A percentile compares a stretch with the other conserved stretches of the same genome.
phyloP scores from a whole-genome alignment of 2,888 invertebrate species.

The Allygus modestus region DNA sequence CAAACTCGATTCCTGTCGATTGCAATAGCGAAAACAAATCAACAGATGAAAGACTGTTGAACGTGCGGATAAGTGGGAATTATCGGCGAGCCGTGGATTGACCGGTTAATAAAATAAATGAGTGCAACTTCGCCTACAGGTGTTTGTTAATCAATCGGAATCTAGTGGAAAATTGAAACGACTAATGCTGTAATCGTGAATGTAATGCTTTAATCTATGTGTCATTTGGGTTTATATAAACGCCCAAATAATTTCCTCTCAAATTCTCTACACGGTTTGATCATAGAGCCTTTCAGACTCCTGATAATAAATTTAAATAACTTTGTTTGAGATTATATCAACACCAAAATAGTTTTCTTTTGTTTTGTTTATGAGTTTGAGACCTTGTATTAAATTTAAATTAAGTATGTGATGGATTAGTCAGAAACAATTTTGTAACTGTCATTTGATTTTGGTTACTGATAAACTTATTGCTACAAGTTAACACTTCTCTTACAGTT shows the following conservation, averaged over 20 bases:
- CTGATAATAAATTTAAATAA: background rate
- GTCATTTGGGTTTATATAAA: conserved; percentile 31
- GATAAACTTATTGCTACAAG: too few species aligned
- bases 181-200: conserved; percentile 29
- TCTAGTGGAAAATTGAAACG: conserved; percentile 51
- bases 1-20: background rate
- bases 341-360: too few species aligned
- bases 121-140: conserved; percentile 53
- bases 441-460: too few species aligned
- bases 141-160: conserved; percentile 51
- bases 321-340: too few species aligned
- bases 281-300: background rate
- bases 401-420: too few species aligned
- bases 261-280: background rate
- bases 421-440: too few species aligned
- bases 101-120: conserved; percentile 60
- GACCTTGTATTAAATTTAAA: too few species aligned
- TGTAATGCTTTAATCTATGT: conserved; percentile 45
- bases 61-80: conserved; percentile 56
- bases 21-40: conserved; percentile 38
- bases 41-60: conserved; percentile 57
- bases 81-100: conserved; percentile 43
- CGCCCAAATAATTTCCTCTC: background rate
- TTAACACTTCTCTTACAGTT: too few species aligned
- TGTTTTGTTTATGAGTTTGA: too few species aligned